These are phyloP conservation scores for Cosmorhoe ocellata DNA, from an alignment of 2,888 invertebrate species.

Conservation along the genomic window DNA sequence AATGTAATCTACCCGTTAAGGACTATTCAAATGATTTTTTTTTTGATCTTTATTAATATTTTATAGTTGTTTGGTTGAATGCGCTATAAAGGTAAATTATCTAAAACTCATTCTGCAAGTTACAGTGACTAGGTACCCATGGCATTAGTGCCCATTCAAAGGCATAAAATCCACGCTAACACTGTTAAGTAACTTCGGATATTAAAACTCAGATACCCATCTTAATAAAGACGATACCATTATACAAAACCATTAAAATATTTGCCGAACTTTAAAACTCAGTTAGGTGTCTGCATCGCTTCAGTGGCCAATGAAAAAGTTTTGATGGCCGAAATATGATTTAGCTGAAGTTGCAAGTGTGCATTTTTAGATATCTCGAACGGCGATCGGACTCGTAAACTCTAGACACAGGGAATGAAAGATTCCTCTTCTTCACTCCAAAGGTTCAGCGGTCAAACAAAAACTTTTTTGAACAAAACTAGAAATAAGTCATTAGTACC, in stretches of 20 bases:
- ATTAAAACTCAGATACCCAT: constrained; percentile 4
- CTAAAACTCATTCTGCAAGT: too few species aligned
- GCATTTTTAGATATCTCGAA: constrained; percentile 46
- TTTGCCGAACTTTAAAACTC: constrained; percentile 43
- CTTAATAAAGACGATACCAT: constrained; percentile 33
- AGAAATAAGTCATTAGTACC: too few species aligned
- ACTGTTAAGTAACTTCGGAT: neutral
- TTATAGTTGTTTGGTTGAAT: too few species aligned
- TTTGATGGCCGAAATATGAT: constrained; percentile 56
- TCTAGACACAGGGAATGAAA: constrained; percentile 1
- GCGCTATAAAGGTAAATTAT: too few species aligned
- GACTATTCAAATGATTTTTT: too few species aligned
- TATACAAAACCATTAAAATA: constrained; percentile 37
- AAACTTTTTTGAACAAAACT: too few species aligned
- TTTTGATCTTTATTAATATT: too few species aligned
- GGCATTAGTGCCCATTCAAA: too few species aligned
- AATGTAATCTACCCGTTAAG: too few species aligned
- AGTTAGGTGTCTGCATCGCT: constrained; percentile 46
- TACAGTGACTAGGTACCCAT: too few species aligned
- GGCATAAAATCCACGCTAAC: constrained; percentile 4
- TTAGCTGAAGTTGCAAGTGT: constrained; percentile 40
- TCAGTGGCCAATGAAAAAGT: constrained; percentile 65
- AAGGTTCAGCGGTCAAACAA: too few species aligned
- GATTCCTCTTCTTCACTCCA: neutral
- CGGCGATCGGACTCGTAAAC: constrained; percentile 29